Evolutionary conservation across 2,888 invertebrate genomes (phyloP).

Genomic region (Drosophila helvetica): DNA sequence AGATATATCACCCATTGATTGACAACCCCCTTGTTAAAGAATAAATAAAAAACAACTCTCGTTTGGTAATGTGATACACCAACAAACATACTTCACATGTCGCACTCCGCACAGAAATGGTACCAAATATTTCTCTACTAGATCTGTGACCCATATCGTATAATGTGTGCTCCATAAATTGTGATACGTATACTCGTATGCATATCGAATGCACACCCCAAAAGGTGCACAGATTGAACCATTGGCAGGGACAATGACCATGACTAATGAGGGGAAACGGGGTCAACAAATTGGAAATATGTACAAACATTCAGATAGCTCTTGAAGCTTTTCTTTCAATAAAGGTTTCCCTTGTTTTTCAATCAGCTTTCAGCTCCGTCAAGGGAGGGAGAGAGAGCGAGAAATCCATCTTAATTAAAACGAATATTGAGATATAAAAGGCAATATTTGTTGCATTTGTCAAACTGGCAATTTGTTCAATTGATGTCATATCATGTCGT

Average conservation of each 20-base stretch:
- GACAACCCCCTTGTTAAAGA: neutral
- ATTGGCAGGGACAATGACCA: conserved; percentile 20
- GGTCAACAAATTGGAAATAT: conserved; percentile 8
- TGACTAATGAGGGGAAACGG: conserved; percentile 25
- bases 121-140: conserved; percentile 26
- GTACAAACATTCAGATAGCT: neutral
- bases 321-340: conserved; percentile 10
- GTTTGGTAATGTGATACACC: conserved; percentile 30
- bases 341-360: neutral
- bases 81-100: conserved; percentile 7
- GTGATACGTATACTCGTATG: neutral
- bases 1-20: neutral
- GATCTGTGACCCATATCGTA: conserved; percentile 35
- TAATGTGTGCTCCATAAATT: conserved; percentile 14
- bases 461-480: conserved; percentile 39
- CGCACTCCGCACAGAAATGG: conserved; percentile 33
- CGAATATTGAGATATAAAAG: conserved; percentile 25
- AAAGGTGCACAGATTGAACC: conserved; percentile 17
- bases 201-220: conserved; percentile 2
- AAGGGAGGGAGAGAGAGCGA: neutral
- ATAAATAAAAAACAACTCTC: conserved; percentile 20
- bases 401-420: conserved; percentile 42
- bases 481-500: conserved; percentile 45
- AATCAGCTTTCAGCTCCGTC: neutral
- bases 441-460: conserved; percentile 34